These are phyloP conservation scores for Corvus cornix DNA, from an alignment of 2,113 vertebrate genomes.

Conservation along the genomic window DNA sequence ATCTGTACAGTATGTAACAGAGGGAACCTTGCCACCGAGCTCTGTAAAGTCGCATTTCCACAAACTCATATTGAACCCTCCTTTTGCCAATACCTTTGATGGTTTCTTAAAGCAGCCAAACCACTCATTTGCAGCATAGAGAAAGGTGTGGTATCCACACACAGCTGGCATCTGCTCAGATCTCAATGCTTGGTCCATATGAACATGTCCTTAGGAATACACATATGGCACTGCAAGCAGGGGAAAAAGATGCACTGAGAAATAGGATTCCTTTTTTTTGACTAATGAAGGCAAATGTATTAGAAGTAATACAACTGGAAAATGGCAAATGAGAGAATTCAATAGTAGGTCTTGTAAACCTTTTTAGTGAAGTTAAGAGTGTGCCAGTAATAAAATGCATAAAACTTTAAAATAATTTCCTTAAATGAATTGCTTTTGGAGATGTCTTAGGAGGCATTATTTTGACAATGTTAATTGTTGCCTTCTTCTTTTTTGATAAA, in stretches of 20 bases:
- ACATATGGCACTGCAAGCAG: background rate
- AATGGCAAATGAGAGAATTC: background rate
- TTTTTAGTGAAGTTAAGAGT: background rate
- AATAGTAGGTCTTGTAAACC: background rate
- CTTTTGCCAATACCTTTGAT: background rate
- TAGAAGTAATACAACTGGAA: background rate
- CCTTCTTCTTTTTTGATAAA: constrained; percentile 39
- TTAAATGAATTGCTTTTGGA: background rate
- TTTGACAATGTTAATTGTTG: constrained; percentile 62
- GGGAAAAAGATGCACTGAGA: background rate
- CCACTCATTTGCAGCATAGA: background rate
- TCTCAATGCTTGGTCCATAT: background rate
- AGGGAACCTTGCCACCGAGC: background rate
- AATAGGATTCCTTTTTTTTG: background rate
- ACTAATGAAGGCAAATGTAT: background rate
- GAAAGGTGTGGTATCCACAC: background rate
- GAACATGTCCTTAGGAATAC: background rate
- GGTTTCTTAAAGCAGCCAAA: background rate
- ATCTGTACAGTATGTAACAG: background rate
- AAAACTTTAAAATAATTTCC: background rate
- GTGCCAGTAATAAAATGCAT: constrained; percentile 1
- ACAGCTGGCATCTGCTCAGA: background rate
- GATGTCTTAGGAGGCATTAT: background rate
- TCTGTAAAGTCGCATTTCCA: background rate
- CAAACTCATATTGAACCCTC: background rate